Percentiles rank a stretch among this genome's conserved stretches.
These are phyloP conservation scores for Halictus quadricinctus DNA, from an alignment of 2,888 invertebrate genomes.

Conservation along the genomic window DNA sequence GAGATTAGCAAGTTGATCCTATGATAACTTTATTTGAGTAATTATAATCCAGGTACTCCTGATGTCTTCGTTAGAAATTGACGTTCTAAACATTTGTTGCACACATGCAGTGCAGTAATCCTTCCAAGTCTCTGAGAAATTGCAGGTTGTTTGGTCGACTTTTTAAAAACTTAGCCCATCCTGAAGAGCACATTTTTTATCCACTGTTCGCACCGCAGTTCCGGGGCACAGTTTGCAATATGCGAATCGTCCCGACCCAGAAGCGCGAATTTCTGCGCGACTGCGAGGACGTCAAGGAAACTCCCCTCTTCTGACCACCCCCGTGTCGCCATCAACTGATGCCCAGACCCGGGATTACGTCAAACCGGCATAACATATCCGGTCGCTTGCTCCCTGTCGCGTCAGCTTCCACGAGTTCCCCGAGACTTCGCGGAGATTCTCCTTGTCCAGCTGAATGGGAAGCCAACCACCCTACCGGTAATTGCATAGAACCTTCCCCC, in stretches of 20 bases:
- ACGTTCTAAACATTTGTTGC: neutral
- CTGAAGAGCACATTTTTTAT: neutral
- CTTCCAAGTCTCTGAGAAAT: neutral
- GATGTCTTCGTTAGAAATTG: too few relatives aligned
- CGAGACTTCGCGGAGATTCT: constrained; percentile 68
- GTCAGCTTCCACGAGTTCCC: constrained; percentile 50
- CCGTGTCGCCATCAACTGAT: constrained; percentile 30
- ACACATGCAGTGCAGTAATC: neutral
- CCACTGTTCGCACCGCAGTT: constrained; percentile 65
- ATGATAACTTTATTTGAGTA: neutral
- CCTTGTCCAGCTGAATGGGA: constrained; percentile 59
- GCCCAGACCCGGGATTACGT: constrained; percentile 74
- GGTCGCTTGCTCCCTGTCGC: constrained; percentile 42
- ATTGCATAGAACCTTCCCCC: constrained; percentile 53
- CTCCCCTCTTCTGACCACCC: neutral
- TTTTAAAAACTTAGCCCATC: neutral
- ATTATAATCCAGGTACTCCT: neutral
- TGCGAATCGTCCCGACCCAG: constrained; percentile 56
- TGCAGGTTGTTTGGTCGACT: neutral
- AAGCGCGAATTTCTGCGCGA: constrained; percentile 60
- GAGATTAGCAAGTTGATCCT: neutral
- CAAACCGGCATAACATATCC: constrained; percentile 77
- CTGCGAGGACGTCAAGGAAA: constrained; percentile 30
- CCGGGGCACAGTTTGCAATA: constrained; percentile 66
- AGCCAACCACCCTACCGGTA: constrained; percentile 48